Percentiles rank a stretch among this genome's conserved stretches.
These are phyloP conservation scores for Xylocopa sonorina DNA, from an alignment of 1,140 invertebrate species.

Conservation along the genomic window DNA sequence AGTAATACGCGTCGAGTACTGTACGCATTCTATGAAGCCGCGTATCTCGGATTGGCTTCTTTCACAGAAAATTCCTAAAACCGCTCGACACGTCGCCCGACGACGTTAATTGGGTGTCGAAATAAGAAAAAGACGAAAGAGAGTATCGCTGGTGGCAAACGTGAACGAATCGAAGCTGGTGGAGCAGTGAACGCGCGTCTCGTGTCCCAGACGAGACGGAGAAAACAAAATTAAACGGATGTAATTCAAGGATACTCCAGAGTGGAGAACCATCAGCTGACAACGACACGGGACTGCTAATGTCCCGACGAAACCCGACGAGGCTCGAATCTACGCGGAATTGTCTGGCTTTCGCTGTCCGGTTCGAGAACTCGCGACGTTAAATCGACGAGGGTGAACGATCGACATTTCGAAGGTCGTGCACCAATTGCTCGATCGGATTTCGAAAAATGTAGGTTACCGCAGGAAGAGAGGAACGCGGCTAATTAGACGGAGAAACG, in stretches of 20 bases:
- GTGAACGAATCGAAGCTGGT: slow-evolving; percentile 4
- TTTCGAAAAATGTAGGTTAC: neutral
- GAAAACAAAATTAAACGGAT: slow-evolving; percentile 50
- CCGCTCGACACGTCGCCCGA: neutral
- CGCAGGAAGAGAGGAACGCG: neutral
- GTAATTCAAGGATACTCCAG: slow-evolving; percentile 35
- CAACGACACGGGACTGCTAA: neutral
- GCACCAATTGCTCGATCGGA: neutral
- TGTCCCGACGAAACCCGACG: too few species aligned
- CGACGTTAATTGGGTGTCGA: too few species aligned
- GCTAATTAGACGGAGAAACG: neutral
- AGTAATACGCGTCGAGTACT: slow-evolving; percentile 15
- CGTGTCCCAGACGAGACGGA: slow-evolving; percentile 11
- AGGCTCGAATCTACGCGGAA: neutral
- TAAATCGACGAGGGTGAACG: neutral
- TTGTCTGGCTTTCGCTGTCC: too few species aligned
- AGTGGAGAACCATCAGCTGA: slow-evolving; percentile 8
- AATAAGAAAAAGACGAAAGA: neutral
- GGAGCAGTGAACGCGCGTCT: neutral
- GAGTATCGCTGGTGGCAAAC: slow-evolving; percentile 7
- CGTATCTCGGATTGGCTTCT: neutral
- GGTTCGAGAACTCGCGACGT: neutral
- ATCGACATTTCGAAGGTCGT: neutral
- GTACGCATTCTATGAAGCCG: neutral
- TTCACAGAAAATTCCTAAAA: neutral